Evolutionary conservation across 1,140 invertebrate genomes (phyloP).

Genomic region (Pseudomyrmex flavicornis): DNA sequence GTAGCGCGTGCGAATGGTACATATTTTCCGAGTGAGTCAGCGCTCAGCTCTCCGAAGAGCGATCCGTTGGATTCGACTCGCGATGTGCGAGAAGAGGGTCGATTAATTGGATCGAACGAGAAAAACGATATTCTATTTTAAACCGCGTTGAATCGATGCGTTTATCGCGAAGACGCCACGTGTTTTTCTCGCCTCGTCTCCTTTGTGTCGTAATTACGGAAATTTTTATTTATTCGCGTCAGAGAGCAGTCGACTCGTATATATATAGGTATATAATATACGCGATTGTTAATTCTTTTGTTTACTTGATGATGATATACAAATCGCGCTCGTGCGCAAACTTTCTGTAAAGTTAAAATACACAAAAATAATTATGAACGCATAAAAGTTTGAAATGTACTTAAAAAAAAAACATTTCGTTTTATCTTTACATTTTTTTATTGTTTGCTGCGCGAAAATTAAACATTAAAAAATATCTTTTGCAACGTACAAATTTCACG

Average conservation of each 20-base stretch:
- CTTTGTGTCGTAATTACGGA: neutral
- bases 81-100: slow-evolving; percentile 11
- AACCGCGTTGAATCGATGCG: neutral
- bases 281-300: no score
- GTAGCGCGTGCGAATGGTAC: slow-evolving; percentile 52
- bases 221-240: slow-evolving; percentile 12
- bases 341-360: no score
- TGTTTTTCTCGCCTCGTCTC: neutral
- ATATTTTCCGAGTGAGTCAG: slow-evolving; percentile 54
- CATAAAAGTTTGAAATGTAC: no score
- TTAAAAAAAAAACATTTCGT: no score
- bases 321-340: no score
- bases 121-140: slow-evolving; percentile 53
- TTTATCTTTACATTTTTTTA: no score
- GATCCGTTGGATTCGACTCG: slow-evolving; percentile 3
- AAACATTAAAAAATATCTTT: neutral
- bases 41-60: neutral
- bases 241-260: no score
- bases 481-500: neutral
- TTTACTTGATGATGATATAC: no score
- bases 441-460: neutral
- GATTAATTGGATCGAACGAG: slow-evolving; percentile 56
- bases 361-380: no score
- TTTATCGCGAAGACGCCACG: neutral
- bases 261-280: neutral